A percentile compares a stretch with the other conserved stretches of the same genome.
These are phyloP conservation scores for Aphodius sticticus DNA, from an alignment of 2,888 invertebrate species.

Conservation along the genomic window DNA sequence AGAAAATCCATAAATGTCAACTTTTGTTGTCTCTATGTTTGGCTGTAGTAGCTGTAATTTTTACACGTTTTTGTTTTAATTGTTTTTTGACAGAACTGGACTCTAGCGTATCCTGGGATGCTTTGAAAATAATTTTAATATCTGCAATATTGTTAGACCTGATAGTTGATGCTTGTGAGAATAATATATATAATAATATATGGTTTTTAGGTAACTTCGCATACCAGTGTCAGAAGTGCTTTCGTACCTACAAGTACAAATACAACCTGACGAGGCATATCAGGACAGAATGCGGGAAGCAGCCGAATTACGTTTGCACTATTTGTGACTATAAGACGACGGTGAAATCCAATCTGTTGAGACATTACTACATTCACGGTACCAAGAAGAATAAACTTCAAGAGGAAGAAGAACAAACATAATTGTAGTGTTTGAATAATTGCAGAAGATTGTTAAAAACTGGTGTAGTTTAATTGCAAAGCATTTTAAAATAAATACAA, in stretches of 20 bases:
- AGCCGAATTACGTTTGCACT: conserved; percentile 25
- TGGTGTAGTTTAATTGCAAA: no score
- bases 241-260: conserved; percentile 21
- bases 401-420: background rate
- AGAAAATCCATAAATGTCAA: no score
- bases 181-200: background rate
- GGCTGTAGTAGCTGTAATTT: no score
- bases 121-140: no score
- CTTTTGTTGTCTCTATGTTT: no score
- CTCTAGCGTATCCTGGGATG: no score
- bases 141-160: no score
- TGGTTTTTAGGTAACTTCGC: background rate
- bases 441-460: background rate
- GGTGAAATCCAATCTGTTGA: conserved; percentile 29
- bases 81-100: no score
- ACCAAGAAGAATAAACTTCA: background rate
- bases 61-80: no score
- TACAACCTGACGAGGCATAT: conserved; percentile 22
- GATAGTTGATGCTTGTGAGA: no score
- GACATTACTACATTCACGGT: conserved; percentile 18
- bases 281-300: conserved; percentile 25
- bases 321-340: conserved; percentile 27
- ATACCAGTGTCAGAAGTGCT: conserved; percentile 22
- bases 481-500: no score
- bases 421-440: background rate